These are phyloP conservation scores for Ostrea edulis DNA, from an alignment of 1,140 invertebrate genomes.

Conservation along the genomic window DNA sequence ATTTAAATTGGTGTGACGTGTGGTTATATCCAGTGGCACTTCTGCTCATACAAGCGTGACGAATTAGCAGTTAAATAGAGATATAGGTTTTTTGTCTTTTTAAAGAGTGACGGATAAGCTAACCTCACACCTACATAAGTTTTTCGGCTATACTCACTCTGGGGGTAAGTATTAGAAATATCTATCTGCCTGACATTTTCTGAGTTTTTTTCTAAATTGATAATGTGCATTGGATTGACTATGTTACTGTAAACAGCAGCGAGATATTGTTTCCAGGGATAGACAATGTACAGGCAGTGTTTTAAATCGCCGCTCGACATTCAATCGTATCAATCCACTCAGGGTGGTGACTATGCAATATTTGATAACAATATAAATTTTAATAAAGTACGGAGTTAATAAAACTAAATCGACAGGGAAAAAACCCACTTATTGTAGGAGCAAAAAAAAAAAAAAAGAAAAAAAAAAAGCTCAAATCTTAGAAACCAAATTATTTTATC, in stretches of 20 bases:
- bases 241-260: not conserved
- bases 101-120: not conserved
- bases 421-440: not conserved
- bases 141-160: not conserved
- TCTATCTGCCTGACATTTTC: not conserved
- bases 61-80: slow-evolving; percentile 27
- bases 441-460: no score
- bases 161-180: not conserved
- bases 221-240: not conserved
- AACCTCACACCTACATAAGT: not conserved
- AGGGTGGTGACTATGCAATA: not conserved
- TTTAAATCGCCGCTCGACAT: not conserved
- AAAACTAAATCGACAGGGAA: not conserved
- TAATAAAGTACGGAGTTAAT: not conserved
- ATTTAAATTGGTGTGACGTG: not conserved
- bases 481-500: slow-evolving; percentile 19
- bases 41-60: not conserved
- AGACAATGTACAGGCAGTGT: not conserved
- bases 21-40: not conserved
- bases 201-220: not conserved
- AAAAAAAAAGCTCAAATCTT: not conserved
- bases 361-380: not conserved
- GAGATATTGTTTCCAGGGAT: slow-evolving; percentile 2
- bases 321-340: not conserved
- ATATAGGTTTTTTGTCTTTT: slow-evolving; percentile 20